Evolutionary conservation across 1,140 invertebrate genomes (phyloP), one percentile per base, ranked within the genome.

Genomic region (Micrasema longulum): DNA sequence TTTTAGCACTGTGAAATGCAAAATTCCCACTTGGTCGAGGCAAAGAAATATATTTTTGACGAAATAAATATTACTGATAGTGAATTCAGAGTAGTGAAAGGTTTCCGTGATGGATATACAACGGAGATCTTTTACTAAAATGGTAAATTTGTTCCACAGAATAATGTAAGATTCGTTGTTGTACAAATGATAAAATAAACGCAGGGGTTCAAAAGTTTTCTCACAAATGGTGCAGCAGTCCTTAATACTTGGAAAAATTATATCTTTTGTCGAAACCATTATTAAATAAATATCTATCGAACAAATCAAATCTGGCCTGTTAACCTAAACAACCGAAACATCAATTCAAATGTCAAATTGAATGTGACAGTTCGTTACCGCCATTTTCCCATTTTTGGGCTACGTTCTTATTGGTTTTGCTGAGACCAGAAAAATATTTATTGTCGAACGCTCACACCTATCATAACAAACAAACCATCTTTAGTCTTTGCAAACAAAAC

Each of bases 11-110:
- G 23, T 69, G 18, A 69, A 69, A 9, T 69, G 52, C 14, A 69
- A 23, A 26, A 18, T 18, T 11, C 6, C 18, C 16, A 57, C 52
- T 16, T 26, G 2, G 55, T 69, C 66, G 14, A 57, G 11, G 14
- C 66, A 69, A 22, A 69, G 43, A 36, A 69, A 47, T 35, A 69
- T 60, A 26, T 69, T 69, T 41, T 20, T 31, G 20, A 35, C 18
- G 6, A 69, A 45, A 69, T 43, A 55, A 26, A 69, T 14, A 22
- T 57, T 57, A 16, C 55, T 22, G n/a, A 69, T 55, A n/a, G 43
- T 6, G 11, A 69, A 53, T n/a, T 45, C 18, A 6, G 52, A 7
- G 23, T 45, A 43, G 16, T 69, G 66, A 23, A 43, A 5, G 22
- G 20, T 31, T 43, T 57, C 7, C 20, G 14, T 55, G 23, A 11